phyloP scores from a whole-genome alignment of 2,888 invertebrate genomes.

The Adineta ricciae region DNA sequence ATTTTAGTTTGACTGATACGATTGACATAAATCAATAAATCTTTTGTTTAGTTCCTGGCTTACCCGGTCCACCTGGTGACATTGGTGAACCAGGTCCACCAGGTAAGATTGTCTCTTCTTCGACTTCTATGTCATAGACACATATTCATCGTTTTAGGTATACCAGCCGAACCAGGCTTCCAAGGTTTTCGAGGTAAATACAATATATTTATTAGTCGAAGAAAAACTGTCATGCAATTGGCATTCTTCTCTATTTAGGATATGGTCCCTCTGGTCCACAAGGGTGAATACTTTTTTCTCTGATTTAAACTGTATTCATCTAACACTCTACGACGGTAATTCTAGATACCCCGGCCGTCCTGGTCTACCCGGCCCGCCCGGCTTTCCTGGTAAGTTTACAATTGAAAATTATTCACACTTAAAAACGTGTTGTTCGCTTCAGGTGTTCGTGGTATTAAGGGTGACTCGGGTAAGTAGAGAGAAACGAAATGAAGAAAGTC shows the following conservation, averaged over 20 bases:
- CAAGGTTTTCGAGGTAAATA: background rate
- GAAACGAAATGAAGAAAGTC: background rate
- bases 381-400: background rate
- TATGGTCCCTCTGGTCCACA: background rate
- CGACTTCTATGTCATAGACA: background rate
- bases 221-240: too few relatives aligned
- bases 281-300: background rate
- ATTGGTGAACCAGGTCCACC: slow-evolving; percentile 20
- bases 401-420: background rate
- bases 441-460: background rate
- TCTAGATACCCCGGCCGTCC: background rate
- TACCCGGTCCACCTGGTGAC: slow-evolving; percentile 9
- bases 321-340: background rate
- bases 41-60: background rate
- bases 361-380: background rate
- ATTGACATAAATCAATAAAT: background rate
- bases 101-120: background rate
- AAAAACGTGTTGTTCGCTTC: background rate
- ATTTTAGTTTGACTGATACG: background rate
- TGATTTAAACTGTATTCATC: background rate
- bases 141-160: background rate
- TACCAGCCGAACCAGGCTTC: background rate
- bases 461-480: background rate
- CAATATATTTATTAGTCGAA: background rate
- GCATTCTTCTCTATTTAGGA: background rate